These are phyloP conservation scores for Ia io DNA, from an alignment of 2,113 vertebrate species.

Conservation along the genomic window DNA sequence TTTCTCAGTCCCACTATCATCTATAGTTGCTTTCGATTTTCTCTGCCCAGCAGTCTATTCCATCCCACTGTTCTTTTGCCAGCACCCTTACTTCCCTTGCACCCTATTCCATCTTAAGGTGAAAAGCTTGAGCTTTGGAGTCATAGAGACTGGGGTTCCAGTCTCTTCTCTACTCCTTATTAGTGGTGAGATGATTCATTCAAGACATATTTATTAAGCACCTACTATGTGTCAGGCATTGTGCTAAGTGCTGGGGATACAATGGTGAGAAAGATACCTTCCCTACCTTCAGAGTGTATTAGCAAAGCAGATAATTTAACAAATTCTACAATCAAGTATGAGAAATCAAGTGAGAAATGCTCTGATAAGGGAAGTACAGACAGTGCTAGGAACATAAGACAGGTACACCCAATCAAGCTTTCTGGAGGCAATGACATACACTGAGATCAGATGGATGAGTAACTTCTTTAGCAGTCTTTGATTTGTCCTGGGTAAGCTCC, in stretches of 20 bases:
- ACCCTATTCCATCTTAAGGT: neutral
- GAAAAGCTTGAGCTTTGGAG: neutral
- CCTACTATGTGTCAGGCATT: neutral
- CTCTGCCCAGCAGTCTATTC: neutral
- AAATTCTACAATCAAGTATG: neutral
- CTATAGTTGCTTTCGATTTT: neutral
- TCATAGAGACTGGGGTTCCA: neutral
- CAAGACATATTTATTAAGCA: constrained; percentile 13
- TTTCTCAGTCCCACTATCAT: neutral
- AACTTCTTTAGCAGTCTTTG: neutral
- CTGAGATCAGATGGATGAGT: neutral
- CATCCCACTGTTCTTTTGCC: neutral
- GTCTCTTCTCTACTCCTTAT: neutral
- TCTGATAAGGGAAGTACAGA: neutral
- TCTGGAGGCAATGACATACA: neutral
- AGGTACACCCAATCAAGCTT: neutral
- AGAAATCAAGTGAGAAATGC: neutral
- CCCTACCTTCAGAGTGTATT: neutral
- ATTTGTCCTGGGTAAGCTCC: neutral
- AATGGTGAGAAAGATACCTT: neutral
- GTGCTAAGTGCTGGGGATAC: neutral
- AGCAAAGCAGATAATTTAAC: neutral
- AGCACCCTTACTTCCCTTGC: neutral
- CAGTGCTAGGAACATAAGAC: neutral
- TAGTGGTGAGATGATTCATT: constrained; percentile 4